phyloP scores from a whole-genome alignment of 2,797 vertebrate genomes.

The Molossus alvarezi region DNA sequence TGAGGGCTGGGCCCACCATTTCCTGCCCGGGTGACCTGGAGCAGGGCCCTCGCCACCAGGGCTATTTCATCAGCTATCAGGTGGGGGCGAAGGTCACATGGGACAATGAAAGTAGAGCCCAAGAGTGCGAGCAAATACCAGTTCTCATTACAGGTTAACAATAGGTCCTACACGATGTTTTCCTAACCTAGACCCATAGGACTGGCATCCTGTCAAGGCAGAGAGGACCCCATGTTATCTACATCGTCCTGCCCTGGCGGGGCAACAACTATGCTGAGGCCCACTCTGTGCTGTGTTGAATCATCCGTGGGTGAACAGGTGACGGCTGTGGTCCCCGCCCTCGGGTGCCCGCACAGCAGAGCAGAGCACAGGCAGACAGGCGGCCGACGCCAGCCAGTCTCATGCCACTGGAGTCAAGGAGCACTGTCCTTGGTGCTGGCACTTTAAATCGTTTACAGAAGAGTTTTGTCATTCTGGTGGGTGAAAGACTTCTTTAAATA shows the following conservation, averaged over 20 bases:
- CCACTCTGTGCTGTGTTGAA: neutral
- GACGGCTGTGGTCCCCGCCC: neutral
- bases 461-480: neutral
- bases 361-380: neutral
- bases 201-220: neutral
- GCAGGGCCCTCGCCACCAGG: neutral
- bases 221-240: neutral
- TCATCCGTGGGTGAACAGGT: neutral
- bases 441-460: conserved; percentile 24
- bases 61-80: neutral
- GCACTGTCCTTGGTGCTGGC: neutral
- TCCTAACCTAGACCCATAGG: neutral
- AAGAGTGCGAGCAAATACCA: neutral
- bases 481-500: conserved; percentile 25
- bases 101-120: neutral
- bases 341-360: neutral
- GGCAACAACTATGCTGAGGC: neutral
- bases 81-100: neutral
- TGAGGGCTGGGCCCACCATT: neutral
- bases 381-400: accelerated
- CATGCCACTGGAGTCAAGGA: accelerated
- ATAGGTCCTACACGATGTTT: accelerated
- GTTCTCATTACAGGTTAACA: too few relatives aligned
- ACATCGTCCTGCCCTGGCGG: neutral
- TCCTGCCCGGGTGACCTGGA: neutral